A percentile compares a stretch with the other conserved stretches of the same genome.
These are phyloP conservation scores for Panurus biarmicus DNA, from an alignment of 2,113 vertebrate genomes.

Conservation along the genomic window DNA sequence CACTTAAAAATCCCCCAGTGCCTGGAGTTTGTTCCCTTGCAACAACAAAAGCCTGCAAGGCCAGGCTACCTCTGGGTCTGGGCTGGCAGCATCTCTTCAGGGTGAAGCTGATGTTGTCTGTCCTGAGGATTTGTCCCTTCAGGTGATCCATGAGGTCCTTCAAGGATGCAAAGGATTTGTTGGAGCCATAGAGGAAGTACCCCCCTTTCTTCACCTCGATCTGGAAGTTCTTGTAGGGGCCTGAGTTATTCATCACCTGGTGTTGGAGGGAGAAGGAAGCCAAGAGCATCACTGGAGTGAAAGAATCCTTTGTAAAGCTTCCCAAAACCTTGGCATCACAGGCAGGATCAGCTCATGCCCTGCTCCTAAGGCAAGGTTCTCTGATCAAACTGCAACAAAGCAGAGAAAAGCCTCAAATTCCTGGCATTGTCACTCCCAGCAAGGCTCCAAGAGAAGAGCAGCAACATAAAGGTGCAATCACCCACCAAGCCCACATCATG, in stretches of 20 bases:
- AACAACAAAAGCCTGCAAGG: neutral
- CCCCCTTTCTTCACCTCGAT: conserved; percentile 79
- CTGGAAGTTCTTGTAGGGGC: conserved; percentile 96
- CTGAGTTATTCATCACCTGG: conserved; percentile 53
- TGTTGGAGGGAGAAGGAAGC: neutral
- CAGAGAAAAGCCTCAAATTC: neutral
- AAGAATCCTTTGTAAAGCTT: neutral
- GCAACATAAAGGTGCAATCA: neutral
- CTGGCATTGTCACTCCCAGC: neutral
- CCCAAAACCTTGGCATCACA: neutral
- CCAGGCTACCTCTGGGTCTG: conserved; percentile 83
- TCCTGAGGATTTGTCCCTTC: conserved; percentile 86
- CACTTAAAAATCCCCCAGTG: neutral
- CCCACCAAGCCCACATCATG: neutral
- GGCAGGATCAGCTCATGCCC: neutral
- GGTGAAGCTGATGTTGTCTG: conserved; percentile 91
- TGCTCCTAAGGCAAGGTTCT: neutral
- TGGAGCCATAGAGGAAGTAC: conserved; percentile 82
- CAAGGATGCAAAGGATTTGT: conserved; percentile 73
- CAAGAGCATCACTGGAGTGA: neutral
- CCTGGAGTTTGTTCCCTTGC: neutral
- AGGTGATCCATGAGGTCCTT: conserved; percentile 88
- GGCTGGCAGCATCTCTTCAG: conserved; percentile 90
- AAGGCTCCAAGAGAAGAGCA: neutral
- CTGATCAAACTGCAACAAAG: neutral